Percentiles rank a stretch among this genome's conserved stretches.
Evolutionary conservation across 2,113 vertebrate genomes (phyloP).

Genomic region (Sinocyclocheilus grahami): DNA sequence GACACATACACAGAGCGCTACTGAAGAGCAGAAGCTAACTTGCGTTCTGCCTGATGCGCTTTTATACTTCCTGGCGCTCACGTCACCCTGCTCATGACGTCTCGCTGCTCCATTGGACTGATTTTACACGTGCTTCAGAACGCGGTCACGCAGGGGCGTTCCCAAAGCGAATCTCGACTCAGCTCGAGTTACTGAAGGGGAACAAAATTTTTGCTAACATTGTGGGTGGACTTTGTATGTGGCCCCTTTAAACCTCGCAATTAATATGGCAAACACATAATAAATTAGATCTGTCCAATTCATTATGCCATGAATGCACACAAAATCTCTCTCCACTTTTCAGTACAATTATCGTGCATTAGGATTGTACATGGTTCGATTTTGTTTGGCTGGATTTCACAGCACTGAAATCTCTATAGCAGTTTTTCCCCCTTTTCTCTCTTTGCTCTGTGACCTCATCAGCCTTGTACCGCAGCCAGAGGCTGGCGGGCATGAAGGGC

Average conservation of each 20-base stretch:
- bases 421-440: slow-evolving; percentile 5
- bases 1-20: too few relatives aligned
- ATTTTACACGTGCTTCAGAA: too few relatives aligned
- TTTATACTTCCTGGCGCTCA: too few relatives aligned
- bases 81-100: too few relatives aligned
- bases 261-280: slow-evolving; percentile 5
- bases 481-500: slow-evolving; percentile 32
- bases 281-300: neutral
- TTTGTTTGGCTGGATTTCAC: slow-evolving; percentile 11
- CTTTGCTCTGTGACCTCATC: slow-evolving; percentile 34
- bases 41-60: too few relatives aligned
- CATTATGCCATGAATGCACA: neutral
- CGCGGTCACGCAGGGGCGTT: too few relatives aligned
- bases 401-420: slow-evolving; percentile 6
- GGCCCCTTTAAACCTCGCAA: neutral
- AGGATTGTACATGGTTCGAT: slow-evolving; percentile 3
- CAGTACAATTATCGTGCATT: neutral
- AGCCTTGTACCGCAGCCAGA: slow-evolving; percentile 20
- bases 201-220: too few relatives aligned
- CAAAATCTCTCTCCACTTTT: slow-evolving; percentile 3
- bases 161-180: too few relatives aligned
- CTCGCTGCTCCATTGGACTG: too few relatives aligned
- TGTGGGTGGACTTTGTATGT: neutral
- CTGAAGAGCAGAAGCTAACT: too few relatives aligned
- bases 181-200: too few relatives aligned